Evolutionary conservation across 2,888 invertebrate genomes (phyloP).

Genomic region (Coenonympha glycerion): DNA sequence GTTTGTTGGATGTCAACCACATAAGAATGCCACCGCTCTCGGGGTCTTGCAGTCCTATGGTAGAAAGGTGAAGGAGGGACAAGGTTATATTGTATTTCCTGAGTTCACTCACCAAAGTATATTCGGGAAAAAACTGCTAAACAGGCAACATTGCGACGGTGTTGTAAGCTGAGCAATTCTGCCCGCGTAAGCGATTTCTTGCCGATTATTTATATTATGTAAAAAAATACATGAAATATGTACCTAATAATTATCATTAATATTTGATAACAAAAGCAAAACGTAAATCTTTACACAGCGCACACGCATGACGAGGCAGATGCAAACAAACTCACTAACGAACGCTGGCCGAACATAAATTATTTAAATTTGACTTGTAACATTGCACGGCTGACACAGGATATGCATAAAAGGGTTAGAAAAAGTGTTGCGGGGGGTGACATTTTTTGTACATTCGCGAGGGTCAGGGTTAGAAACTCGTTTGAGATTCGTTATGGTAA

Average conservation of each 20-base stretch:
- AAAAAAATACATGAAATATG: too few relatives aligned
- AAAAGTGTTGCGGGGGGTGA: constrained; percentile 60
- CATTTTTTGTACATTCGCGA: constrained; percentile 54
- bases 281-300: constrained; percentile 1
- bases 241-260: not conserved
- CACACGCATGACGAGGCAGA: constrained; percentile 45
- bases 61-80: too few relatives aligned
- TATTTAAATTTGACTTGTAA: constrained; percentile 76
- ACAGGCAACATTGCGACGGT: too few relatives aligned
- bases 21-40: too few relatives aligned
- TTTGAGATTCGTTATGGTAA: constrained; percentile 56
- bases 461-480: constrained; percentile 48
- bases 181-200: too few relatives aligned
- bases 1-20: too few relatives aligned
- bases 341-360: constrained; percentile 64
- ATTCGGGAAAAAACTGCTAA: too few relatives aligned
- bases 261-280: not conserved
- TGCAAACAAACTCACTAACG: constrained; percentile 54
- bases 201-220: too few relatives aligned
- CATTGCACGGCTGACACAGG: constrained; percentile 64
- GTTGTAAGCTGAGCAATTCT: too few relatives aligned
- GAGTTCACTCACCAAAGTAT: too few relatives aligned
- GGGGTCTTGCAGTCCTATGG: too few relatives aligned
- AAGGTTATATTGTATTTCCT: too few relatives aligned
- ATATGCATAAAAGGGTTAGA: constrained; percentile 73